Conservation (phyloP, 2,113 vertebrate genomes). For the Athene cunicularia region DNA sequence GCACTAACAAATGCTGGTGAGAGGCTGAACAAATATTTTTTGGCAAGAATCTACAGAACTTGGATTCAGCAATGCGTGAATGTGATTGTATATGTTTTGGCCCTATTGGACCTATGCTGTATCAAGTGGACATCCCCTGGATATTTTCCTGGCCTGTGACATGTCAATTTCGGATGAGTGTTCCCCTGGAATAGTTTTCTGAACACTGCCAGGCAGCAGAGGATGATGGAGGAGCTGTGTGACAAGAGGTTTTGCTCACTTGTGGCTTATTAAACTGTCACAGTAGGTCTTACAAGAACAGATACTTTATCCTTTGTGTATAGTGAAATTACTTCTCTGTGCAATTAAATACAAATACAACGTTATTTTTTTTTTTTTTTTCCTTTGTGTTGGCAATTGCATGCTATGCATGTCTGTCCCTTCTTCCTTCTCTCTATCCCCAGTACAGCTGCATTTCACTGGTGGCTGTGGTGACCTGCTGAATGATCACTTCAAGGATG, state of each 20-base stretch:
- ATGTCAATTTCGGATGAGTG: rapidly evolving
- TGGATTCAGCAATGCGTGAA: not conserved
- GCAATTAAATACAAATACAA: not conserved
- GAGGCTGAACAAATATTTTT: not conserved
- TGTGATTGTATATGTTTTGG: not conserved
- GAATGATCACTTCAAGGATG: not conserved
- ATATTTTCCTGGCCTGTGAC: not conserved
- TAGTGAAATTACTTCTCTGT: not conserved
- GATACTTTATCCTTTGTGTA: not conserved
- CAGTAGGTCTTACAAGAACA: not conserved
- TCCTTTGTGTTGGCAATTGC: not conserved
- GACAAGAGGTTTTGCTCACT: not conserved
- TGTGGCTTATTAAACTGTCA: not conserved
- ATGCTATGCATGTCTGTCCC: not conserved
- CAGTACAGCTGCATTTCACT: not conserved
- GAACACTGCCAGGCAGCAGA: not conserved
- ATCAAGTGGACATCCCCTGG: not conserved
- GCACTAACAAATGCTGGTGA: not conserved
- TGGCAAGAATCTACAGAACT: not conserved
- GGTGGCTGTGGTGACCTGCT: not conserved
- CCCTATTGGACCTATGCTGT: not conserved
- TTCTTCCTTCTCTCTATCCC: not conserved
- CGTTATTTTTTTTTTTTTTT: rapidly evolving
- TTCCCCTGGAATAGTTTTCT: not conserved
- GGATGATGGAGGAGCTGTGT: not conserved